These are phyloP conservation scores for Cryptoprocta ferox DNA, from an alignment of 2,797 vertebrate genomes.

Conservation along the genomic window DNA sequence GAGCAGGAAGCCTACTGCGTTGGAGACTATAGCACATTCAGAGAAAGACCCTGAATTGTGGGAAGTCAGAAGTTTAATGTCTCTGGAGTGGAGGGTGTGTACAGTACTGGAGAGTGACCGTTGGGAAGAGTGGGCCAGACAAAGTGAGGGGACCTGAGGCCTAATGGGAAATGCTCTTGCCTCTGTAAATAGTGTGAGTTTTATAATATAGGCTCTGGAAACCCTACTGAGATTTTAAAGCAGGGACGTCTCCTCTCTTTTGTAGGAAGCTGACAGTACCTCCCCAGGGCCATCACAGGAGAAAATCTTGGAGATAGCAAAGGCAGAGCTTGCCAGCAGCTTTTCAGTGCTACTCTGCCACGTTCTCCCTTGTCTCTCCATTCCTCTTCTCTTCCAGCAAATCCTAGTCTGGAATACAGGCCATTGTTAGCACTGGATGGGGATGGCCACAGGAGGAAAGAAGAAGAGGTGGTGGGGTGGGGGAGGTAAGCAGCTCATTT, in stretches of 20 bases:
- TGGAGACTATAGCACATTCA: neutral
- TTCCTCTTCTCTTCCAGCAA: neutral
- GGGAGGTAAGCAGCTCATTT: rapidly evolving
- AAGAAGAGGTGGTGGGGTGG: neutral
- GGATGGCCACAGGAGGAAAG: neutral
- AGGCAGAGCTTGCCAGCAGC: neutral
- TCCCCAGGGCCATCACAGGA: neutral
- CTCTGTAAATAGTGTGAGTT: neutral
- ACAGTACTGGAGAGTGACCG: neutral
- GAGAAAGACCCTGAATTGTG: neutral
- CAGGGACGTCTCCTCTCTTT: neutral
- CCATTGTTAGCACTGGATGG: rapidly evolving
- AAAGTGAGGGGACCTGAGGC: neutral
- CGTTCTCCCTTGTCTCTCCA: rapidly evolving
- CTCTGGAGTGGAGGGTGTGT: neutral
- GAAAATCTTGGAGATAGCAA: neutral
- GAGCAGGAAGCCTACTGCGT: neutral
- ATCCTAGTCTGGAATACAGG: neutral
- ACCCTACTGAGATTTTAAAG: neutral
- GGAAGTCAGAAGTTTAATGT: neutral
- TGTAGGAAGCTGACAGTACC: neutral
- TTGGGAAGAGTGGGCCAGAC: neutral
- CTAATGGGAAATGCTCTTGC: neutral
- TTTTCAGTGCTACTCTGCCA: neutral
- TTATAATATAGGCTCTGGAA: neutral